These are phyloP conservation scores for Setipinna tenuifilis DNA, from an alignment of 2,797 vertebrate species.

Conservation along the genomic window DNA sequence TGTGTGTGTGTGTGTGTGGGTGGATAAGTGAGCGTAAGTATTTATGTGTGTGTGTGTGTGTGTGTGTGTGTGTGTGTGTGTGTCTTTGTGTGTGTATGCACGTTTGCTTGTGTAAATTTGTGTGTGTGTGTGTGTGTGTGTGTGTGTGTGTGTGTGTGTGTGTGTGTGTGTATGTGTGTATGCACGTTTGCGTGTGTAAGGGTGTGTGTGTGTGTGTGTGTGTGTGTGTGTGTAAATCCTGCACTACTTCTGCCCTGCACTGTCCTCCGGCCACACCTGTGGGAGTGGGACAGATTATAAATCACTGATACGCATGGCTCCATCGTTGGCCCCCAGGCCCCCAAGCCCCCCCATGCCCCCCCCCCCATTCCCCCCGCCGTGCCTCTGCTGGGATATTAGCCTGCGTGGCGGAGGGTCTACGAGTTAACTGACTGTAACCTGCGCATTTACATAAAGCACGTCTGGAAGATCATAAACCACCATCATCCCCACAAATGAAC, in stretches of 20 bases:
- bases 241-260: too few relatives aligned
- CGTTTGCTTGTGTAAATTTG: not conserved
- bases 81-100: not conserved
- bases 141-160: not conserved
- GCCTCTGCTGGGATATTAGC: not conserved
- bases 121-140: not conserved
- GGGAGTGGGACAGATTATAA: not conserved
- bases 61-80: not conserved
- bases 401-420: not conserved
- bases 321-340: too few relatives aligned
- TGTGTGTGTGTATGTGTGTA: not conserved
- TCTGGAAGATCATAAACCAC: constrained; percentile 20
- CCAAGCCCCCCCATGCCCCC: not conserved
- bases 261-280: not conserved
- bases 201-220: not conserved
- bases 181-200: not conserved
- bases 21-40: not conserved
- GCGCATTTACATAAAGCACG: constrained; percentile 10
- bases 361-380: not conserved
- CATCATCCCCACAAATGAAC: constrained; percentile 21
- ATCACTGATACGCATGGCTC: not conserved
- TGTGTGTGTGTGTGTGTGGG: not conserved
- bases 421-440: constrained; percentile 13
- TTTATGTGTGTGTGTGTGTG: not conserved
- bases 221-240: not conserved